Evolutionary conservation across 2,113 vertebrate species (phyloP), one percentile per base, ranked within the genome.

Genomic region (Stomatorhinus ivindoensis): DNA sequence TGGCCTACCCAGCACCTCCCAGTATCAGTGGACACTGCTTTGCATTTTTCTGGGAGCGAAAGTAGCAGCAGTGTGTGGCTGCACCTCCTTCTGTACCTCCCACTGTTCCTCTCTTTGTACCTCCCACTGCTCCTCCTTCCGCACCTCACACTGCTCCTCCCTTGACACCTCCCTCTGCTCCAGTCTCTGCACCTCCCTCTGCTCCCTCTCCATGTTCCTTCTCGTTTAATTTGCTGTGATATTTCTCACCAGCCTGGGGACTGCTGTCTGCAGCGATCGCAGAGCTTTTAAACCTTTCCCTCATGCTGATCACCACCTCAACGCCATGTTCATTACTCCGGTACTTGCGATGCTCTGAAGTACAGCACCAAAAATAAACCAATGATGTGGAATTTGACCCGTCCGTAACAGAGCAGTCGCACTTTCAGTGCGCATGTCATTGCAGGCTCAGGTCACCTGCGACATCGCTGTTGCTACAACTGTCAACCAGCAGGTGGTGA

Each of bases 271-370:
- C 24, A 61, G 24, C 7, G 24, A 61, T n/a, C 2, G 7, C 73
- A 42, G 11, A 15, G 73, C 73, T 82, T 44, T 82, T 35, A 82
- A 39, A 80, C 42, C 13, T 39, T 39, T 13, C 35, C 17, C 17
- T 44, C 4, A 11, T 65, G 61, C 9, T 11, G n/a, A 65, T 27
- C 61, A 27, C 8, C 55, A 47, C 48, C 58, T 88, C 76, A 85
- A 82, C 53, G 90, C 88, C 88, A 91, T 88, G 69, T 88, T 87
- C 51, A 47, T 90, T 89, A 55, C 58, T 89, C 86, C 80, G 46
- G 55, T 89, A 42, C 55, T 1, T 46, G 76, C 51, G 82, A 51
- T 84, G 61, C 80, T 55, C 55, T 80, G 83, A 91, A 50, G 80
- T 88, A 88, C 27, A 58, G 73, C 47, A 35, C 47, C 13, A 15